Evolutionary conservation across 2,113 vertebrate genomes (phyloP).

Genomic region (Pseudorectes ferrugineus): DNA sequence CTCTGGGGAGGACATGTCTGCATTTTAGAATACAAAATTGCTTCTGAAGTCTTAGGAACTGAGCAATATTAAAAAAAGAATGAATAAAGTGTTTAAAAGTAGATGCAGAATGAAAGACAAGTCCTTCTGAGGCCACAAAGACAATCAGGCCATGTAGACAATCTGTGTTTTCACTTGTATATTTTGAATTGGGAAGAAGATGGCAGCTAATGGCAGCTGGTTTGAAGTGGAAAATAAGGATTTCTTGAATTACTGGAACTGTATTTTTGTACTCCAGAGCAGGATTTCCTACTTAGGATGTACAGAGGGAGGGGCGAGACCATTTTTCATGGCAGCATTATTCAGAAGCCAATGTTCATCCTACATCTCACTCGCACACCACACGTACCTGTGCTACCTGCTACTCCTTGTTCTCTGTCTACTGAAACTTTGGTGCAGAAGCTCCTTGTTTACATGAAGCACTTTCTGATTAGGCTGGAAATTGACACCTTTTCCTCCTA

Average conservation of each 20-base stretch:
- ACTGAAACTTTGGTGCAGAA: constrained; percentile 34
- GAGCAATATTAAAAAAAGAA: constrained; percentile 7
- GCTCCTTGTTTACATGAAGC: constrained; percentile 51
- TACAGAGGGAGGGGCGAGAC: not conserved
- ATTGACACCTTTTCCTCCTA: not conserved
- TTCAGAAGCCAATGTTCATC: not conserved
- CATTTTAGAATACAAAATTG: not conserved
- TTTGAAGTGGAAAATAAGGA: not conserved
- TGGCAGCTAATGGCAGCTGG: not conserved
- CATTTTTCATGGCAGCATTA: not conserved
- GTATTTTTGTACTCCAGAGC: not conserved
- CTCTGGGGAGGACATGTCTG: not conserved
- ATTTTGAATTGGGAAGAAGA: not conserved
- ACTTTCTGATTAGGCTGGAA: constrained; percentile 50
- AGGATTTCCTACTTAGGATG: not conserved
- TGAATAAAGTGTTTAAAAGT: constrained; percentile 3
- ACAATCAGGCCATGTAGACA: constrained; percentile 57
- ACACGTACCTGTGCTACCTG: not conserved
- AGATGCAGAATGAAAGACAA: not conserved
- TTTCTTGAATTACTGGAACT: not conserved
- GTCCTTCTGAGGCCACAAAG: constrained; percentile 43
- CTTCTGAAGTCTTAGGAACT: not conserved
- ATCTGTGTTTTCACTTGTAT: constrained; percentile 2
- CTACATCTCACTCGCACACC: not conserved
- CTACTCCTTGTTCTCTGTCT: not conserved